A percentile compares a stretch with the other conserved stretches of the same genome.
phyloP scores from a whole-genome alignment of 2,113 vertebrate genomes.

The Picathartes gymnocephalus region DNA sequence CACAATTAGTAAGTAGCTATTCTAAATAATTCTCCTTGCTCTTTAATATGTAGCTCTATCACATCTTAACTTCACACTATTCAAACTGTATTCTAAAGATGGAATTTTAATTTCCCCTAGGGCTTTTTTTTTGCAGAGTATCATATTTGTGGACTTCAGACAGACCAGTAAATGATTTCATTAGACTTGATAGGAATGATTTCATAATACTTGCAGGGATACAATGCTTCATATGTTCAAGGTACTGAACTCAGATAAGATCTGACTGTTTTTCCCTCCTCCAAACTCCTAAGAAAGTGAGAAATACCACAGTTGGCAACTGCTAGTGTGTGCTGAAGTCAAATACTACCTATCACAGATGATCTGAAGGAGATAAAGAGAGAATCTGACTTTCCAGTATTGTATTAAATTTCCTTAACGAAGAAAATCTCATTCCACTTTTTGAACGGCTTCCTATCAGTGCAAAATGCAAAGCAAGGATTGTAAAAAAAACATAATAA shows the following conservation, averaged over 20 bases:
- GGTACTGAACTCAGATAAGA: not conserved
- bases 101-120: not conserved
- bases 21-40: not conserved
- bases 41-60: not conserved
- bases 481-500: not conserved
- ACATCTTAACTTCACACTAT: not conserved
- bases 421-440: not conserved
- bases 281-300: not conserved
- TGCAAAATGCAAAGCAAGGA: not conserved
- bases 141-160: not conserved
- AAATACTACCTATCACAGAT: not conserved
- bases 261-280: not conserved
- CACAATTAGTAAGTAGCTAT: not conserved
- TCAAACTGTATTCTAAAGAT: not conserved
- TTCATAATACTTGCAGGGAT: not conserved
- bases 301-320: not conserved
- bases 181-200: not conserved
- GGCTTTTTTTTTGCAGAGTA: not conserved
- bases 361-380: not conserved
- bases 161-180: not conserved
- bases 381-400: not conserved
- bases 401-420: not conserved
- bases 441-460: not conserved
- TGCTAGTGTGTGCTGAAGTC: not conserved
- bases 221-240: not conserved